Percentiles rank a stretch among this genome's conserved stretches.
Evolutionary conservation across 2,113 vertebrate species (phyloP).

Genomic region (Erinaceus europaeus): DNA sequence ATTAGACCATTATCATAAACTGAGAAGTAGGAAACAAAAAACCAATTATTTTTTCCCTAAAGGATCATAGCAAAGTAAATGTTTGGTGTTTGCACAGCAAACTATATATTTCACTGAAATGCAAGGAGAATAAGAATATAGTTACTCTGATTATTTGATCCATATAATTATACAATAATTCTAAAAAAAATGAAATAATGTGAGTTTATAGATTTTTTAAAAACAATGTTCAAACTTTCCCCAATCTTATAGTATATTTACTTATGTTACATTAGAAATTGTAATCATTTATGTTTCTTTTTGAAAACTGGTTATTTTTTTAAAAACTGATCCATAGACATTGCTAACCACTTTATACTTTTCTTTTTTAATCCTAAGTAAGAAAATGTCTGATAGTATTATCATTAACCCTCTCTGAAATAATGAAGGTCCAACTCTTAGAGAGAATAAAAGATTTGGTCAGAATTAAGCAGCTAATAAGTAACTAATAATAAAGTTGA

Average conservation of each 20-base stretch:
- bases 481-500: not conserved
- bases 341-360: too few species aligned
- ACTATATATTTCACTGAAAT: not conserved
- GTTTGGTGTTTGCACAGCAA: not conserved
- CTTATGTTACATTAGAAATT: not conserved
- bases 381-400: too few species aligned
- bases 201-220: not conserved
- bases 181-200: not conserved
- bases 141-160: not conserved
- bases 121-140: not conserved
- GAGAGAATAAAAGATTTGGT: too few species aligned
- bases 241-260: not conserved
- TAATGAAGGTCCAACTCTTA: too few species aligned
- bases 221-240: not conserved
- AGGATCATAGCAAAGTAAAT: not conserved
- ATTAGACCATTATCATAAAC: conserved; percentile 38
- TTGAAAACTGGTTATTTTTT: not conserved
- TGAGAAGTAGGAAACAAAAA: not conserved
- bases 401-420: too few species aligned
- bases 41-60: not conserved
- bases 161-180: not conserved
- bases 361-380: too few species aligned
- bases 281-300: not conserved
- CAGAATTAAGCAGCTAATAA: too few species aligned
- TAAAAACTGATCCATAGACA: too few species aligned